These are phyloP conservation scores for Sympetrum striolatum DNA, from an alignment of 2,888 invertebrate species.

Conservation along the genomic window DNA sequence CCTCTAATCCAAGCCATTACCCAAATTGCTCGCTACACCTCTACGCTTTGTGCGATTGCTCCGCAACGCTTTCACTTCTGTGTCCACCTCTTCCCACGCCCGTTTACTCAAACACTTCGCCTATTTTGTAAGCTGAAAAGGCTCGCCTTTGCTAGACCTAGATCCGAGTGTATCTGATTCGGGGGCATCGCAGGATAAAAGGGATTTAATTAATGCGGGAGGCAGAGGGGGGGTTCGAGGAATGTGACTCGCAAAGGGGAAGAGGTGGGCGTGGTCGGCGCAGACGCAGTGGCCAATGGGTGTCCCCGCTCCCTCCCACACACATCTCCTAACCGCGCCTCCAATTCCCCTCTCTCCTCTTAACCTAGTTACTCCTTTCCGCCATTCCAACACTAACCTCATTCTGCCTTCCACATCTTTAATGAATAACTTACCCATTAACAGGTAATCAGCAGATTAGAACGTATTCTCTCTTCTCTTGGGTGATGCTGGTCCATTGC, in stretches of 20 bases:
- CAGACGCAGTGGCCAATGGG: not conserved
- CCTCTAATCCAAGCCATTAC: too few species aligned
- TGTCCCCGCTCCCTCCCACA: not conserved
- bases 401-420: not conserved
- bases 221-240: not conserved
- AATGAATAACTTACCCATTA: not conserved
- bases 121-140: too few species aligned
- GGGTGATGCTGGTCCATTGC: too few species aligned
- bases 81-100: too few species aligned
- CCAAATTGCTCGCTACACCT: too few species aligned
- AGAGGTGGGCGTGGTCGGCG: constrained; percentile 11
- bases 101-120: too few species aligned
- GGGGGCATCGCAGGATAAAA: not conserved
- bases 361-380: not conserved
- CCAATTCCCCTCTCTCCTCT: not conserved
- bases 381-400: not conserved
- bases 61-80: too few species aligned
- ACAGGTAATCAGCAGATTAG: too few species aligned
- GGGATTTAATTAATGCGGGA: not conserved
- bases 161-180: not conserved
- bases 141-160: too few species aligned
- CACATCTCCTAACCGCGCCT: not conserved
- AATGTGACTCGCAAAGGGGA: constrained; percentile 31
- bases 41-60: too few species aligned
- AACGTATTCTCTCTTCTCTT: too few species aligned